Evolutionary conservation across 2,888 invertebrate species (phyloP).

Genomic region (Gandaritis pyraliata): DNA sequence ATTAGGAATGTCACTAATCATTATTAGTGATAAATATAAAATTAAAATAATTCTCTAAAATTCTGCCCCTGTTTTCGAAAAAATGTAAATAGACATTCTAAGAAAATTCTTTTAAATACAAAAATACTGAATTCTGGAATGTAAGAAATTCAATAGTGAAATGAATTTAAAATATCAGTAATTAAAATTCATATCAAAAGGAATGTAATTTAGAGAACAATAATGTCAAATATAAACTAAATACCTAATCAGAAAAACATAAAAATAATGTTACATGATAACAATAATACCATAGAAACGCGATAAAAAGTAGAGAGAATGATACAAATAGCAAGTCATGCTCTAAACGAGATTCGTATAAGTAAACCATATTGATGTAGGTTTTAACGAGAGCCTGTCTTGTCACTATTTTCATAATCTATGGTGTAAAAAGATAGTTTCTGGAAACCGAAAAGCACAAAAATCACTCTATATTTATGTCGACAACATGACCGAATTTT

Average conservation of each 20-base stretch:
- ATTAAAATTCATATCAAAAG: conserved; percentile 34
- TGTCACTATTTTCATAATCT: conserved; percentile 3
- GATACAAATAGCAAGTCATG: conserved; percentile 22
- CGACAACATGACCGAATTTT: no score
- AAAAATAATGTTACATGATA: conserved; percentile 9
- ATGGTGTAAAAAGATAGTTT: conserved; percentile 8
- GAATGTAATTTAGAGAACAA: conserved; percentile 38
- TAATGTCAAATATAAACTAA: neutral
- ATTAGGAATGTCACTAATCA: conserved; percentile 22
- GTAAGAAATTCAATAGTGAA: conserved; percentile 48
- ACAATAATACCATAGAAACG: conserved; percentile 12
- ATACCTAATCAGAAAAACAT: conserved; percentile 1
- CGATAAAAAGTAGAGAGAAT: conserved; percentile 22
- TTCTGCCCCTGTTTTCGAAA: neutral
- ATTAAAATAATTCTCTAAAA: conserved; percentile 18
- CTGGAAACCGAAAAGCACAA: neutral
- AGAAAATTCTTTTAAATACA: conserved; percentile 30
- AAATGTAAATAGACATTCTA: conserved; percentile 7
- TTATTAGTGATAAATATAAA: neutral
- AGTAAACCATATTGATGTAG: conserved; percentile 2
- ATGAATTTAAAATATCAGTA: conserved; percentile 37
- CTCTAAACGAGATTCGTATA: conserved; percentile 27
- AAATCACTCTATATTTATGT: neutral
- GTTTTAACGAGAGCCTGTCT: conserved; percentile 16
- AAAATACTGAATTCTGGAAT: conserved; percentile 63